phyloP scores from a whole-genome alignment of 92 coral and sea anemone species.

The Parazoanthus atlanticus region DNA sequence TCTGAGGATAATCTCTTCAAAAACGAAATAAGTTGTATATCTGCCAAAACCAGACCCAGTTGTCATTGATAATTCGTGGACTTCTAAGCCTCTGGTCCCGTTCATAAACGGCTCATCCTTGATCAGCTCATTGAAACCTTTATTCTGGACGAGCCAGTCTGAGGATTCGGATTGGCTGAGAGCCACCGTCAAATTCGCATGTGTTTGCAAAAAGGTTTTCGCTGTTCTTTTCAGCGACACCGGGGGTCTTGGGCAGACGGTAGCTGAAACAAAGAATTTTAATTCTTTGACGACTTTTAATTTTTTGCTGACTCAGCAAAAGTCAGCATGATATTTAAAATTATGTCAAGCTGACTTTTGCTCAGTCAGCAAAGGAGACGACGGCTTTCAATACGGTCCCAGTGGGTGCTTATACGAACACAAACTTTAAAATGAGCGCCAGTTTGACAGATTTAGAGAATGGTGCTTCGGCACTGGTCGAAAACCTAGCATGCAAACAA shows the following conservation, averaged over 20 bases:
- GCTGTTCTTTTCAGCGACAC: background rate
- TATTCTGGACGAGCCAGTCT: background rate
- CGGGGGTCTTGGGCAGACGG: background rate
- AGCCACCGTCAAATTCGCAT: background rate
- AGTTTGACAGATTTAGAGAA: no score
- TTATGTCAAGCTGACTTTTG: background rate
- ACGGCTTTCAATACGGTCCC: no score
- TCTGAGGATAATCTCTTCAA: background rate
- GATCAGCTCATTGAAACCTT: background rate
- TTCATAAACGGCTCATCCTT: background rate
- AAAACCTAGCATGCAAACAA: no score
- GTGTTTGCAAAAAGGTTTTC: background rate
- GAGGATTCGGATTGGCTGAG: background rate
- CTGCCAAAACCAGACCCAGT: background rate
- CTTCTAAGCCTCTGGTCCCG: background rate
- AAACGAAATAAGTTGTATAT: background rate
- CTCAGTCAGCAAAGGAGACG: no score
- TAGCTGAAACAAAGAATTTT: background rate
- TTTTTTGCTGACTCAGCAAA: no score
- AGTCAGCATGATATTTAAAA: no score
- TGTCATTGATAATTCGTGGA: background rate
- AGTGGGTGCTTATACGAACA: no score
- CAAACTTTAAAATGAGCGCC: no score
- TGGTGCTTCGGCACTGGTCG: no score
- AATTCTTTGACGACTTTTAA: no score